These are phyloP conservation scores for Apostichopus californicus DNA, from an alignment of 35 echinoderm and acorn worm genomes.

Conservation along the genomic window DNA sequence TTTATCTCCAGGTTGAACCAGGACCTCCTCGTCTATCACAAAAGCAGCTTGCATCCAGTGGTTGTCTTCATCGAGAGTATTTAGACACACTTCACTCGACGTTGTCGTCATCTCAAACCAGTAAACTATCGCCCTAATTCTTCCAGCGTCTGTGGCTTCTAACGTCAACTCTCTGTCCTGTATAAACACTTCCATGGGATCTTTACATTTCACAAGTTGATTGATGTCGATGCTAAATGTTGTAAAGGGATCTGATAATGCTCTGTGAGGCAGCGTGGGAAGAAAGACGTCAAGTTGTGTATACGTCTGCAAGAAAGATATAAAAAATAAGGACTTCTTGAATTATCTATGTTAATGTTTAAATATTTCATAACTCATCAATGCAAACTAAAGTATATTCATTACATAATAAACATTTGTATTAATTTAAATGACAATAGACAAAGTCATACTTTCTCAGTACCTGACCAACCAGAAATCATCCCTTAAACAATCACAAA, in stretches of 20 bases:
- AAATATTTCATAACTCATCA: no score
- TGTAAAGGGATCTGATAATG: neutral
- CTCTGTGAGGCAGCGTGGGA: constrained; percentile 31
- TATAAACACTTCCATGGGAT: constrained; percentile 32
- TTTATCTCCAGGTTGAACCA: neutral
- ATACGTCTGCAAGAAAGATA: constrained; percentile 16
- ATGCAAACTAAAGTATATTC: no score
- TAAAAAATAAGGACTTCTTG: neutral
- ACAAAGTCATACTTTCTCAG: no score
- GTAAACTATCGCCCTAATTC: neutral
- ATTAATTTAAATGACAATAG: no score
- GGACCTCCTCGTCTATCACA: constrained; percentile 1
- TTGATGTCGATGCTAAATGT: neutral
- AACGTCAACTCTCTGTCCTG: neutral
- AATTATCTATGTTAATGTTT: no score
- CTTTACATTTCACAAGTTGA: neutral
- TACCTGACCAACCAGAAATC: no score
- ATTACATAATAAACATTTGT: no score
- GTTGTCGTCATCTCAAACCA: constrained; percentile 29
- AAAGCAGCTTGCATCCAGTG: constrained; percentile 46
- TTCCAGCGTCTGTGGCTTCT: neutral
- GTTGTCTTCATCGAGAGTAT: constrained; percentile 26
- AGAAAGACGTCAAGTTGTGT: constrained; percentile 25
- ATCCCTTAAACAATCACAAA: no score
- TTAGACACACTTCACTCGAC: neutral